These are phyloP conservation scores for Galerucella pusilla DNA, from an alignment of 2,888 invertebrate species.

Conservation along the genomic window DNA sequence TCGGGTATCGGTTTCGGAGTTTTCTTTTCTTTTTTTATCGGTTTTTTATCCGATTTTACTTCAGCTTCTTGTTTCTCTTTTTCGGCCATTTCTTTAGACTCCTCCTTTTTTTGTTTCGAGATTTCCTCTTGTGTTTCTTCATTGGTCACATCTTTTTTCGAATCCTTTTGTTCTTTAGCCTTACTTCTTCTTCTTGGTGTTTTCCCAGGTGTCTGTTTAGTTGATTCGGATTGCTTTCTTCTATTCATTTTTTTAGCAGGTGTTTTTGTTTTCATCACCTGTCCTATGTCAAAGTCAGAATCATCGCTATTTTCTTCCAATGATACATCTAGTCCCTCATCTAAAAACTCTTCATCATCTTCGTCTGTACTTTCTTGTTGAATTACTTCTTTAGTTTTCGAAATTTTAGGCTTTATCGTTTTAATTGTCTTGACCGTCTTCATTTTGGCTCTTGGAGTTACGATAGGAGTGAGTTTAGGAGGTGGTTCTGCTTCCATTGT, in stretches of 20 bases:
- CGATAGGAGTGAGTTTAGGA: neutral
- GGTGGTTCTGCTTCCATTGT: neutral
- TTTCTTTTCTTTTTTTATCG: slow-evolving; percentile 65
- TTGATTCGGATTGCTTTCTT: slow-evolving; percentile 41
- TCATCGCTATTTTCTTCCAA: slow-evolving; percentile 66
- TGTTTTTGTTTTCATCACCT: slow-evolving; percentile 50
- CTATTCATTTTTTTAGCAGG: slow-evolving; percentile 52
- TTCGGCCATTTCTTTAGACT: slow-evolving; percentile 50
- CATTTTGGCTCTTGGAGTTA: slow-evolving; percentile 38
- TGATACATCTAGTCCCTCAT: slow-evolving; percentile 64
- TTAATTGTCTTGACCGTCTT: slow-evolving; percentile 39
- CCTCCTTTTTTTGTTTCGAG: slow-evolving; percentile 53
- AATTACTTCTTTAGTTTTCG: slow-evolving; percentile 35
- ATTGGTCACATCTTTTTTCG: neutral
- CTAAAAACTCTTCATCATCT: slow-evolving; percentile 63
- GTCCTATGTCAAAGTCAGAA: slow-evolving; percentile 65
- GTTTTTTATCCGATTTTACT: slow-evolving; percentile 54
- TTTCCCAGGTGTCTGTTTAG: slow-evolving; percentile 18
- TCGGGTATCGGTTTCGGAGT: slow-evolving; percentile 68
- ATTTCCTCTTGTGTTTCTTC: slow-evolving; percentile 37
- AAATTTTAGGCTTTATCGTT: slow-evolving; percentile 6
- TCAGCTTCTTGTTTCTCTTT: slow-evolving; percentile 64
- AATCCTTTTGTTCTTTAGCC: slow-evolving; percentile 26
- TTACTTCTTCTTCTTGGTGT: slow-evolving; percentile 25
- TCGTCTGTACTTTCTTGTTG: slow-evolving; percentile 37